phyloP scores from a whole-genome alignment of 2,888 invertebrate species.

The Protonemura montana region DNA sequence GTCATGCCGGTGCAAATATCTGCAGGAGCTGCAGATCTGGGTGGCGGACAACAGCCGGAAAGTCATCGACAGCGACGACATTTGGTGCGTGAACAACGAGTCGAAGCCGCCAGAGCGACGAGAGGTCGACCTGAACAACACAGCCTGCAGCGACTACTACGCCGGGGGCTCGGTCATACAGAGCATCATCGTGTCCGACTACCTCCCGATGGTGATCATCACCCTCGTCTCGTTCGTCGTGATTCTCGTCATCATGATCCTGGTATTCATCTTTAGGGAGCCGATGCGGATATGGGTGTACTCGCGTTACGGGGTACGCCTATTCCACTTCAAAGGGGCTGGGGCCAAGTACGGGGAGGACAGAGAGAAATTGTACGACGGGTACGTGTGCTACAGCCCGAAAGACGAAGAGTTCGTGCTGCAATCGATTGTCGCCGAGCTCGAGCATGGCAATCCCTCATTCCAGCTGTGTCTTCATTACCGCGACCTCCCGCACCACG shows the following conservation, averaged over 20 bases:
- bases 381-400: conserved; percentile 90
- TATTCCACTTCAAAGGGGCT: conserved; percentile 72
- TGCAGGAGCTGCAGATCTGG: conserved; percentile 84
- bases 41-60: conserved; percentile 81
- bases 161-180: conserved; percentile 84
- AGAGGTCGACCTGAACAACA: conserved; percentile 83
- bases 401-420: conserved; percentile 91
- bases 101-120: conserved; percentile 77
- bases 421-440: conserved; percentile 81
- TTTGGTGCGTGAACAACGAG: conserved; percentile 83
- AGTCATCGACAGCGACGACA: conserved; percentile 78
- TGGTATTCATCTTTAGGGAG: conserved; percentile 86
- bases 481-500: conserved; percentile 73
- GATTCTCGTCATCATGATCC: conserved; percentile 76
- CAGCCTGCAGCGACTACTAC: conserved; percentile 86
- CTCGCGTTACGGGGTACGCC: conserved; percentile 83
- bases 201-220: conserved; percentile 83
- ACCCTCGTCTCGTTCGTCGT: conserved; percentile 80
- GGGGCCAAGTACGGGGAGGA: conserved; percentile 72
- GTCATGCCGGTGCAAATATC: conserved; percentile 90
- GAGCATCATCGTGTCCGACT: conserved; percentile 82
- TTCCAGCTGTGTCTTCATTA: conserved; percentile 89
- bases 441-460: conserved; percentile 82
- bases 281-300: conserved; percentile 87
- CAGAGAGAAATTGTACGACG: conserved; percentile 87